Evolutionary conservation across 2,888 invertebrate species (phyloP).

Genomic region (Priocnemis perturbator): DNA sequence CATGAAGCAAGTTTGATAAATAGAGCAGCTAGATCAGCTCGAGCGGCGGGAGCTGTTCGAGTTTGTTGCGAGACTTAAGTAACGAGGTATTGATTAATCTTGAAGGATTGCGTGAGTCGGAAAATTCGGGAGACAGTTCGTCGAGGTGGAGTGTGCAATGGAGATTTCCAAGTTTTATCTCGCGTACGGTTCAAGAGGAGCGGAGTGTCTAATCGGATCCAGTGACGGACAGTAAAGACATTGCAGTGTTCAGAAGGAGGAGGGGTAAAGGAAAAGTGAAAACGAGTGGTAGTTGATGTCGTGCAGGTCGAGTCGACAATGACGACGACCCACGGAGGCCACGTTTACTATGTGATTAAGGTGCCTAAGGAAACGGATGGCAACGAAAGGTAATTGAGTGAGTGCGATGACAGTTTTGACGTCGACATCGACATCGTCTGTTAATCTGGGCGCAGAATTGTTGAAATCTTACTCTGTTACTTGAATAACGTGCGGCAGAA

Average conservation of each 20-base stretch:
- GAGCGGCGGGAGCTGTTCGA: no score
- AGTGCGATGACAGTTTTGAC: conserved; percentile 1
- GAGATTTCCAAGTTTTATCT: no score
- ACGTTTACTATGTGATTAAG: conserved; percentile 83
- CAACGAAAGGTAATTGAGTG: conserved; percentile 68
- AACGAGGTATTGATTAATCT: no score
- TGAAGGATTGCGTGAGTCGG: background rate
- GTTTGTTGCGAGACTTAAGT: no score
- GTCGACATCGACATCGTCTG: background rate
- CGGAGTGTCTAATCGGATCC: background rate
- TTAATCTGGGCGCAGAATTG: no score
- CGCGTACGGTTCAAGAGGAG: conserved; percentile 2
- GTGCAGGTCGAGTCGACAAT: conserved; percentile 42
- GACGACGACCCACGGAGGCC: conserved; percentile 81
- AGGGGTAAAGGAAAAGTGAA: conserved; percentile 20
- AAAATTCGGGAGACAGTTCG: background rate
- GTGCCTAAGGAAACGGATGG: conserved; percentile 78
- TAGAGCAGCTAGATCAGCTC: no score
- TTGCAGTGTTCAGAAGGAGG: background rate
- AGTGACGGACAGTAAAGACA: background rate
- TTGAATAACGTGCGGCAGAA: no score
- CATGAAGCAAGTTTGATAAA: no score
- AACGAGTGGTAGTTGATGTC: no score
- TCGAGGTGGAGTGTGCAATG: no score
- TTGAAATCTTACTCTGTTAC: no score